Conservation (phyloP, 2,113 vertebrate species). For the Clarias batrachus region DNA sequence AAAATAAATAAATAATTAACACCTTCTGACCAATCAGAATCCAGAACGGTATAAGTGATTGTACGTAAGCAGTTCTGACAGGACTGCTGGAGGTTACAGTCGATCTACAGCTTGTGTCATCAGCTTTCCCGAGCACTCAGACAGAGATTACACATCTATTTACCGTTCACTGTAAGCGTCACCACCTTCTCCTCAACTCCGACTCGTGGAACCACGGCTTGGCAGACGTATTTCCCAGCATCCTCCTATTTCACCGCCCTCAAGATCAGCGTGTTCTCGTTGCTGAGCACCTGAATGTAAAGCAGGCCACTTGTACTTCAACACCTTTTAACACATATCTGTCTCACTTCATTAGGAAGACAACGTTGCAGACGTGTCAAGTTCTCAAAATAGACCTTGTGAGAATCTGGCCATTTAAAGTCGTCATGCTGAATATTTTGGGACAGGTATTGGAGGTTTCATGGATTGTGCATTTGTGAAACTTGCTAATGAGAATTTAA, state of each 20-base stretch:
- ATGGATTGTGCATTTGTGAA: neutral
- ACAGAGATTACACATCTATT: neutral
- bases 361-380: neutral
- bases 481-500: neutral
- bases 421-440: neutral
- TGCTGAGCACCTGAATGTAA: conserved; percentile 87
- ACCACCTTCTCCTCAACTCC: conserved; percentile 93
- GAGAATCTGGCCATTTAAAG: neutral
- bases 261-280: conserved; percentile 89
- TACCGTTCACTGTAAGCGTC: conserved; percentile 94
- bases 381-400: neutral
- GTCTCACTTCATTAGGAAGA: neutral
- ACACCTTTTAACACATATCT: neutral
- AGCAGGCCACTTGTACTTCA: neutral
- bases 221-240: conserved; percentile 93
- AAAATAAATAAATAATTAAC: neutral
- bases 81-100: neutral
- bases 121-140: too few relatives aligned
- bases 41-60: neutral
- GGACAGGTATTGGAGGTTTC: neutral
- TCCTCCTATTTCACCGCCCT: conserved; percentile 93
- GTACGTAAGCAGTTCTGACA: neutral
- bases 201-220: conserved; percentile 91
- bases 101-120: neutral
- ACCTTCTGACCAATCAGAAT: neutral